These are phyloP conservation scores for Phengaris arion DNA, from an alignment of 2,888 invertebrate species.

Conservation along the genomic window DNA sequence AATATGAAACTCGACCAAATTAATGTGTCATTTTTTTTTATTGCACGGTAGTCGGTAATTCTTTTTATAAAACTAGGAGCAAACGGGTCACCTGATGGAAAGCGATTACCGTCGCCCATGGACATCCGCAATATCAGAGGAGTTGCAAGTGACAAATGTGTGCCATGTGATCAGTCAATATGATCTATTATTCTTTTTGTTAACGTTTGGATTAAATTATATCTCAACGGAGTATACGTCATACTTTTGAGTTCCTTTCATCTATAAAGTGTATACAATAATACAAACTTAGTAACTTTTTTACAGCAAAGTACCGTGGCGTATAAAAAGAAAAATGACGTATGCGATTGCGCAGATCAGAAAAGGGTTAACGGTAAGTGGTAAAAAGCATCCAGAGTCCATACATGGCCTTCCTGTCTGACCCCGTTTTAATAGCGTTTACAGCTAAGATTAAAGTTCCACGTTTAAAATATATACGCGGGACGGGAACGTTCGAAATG, in stretches of 20 bases:
- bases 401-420: constrained; percentile 51
- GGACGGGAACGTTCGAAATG: neutral
- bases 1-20: too few species aligned
- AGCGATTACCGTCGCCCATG: too few species aligned
- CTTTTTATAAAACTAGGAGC: too few species aligned
- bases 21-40: too few species aligned
- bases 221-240: too few species aligned
- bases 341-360: neutral
- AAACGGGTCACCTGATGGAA: too few species aligned
- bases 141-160: too few species aligned
- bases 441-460: constrained; percentile 34
- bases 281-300: neutral
- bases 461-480: neutral
- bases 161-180: too few species aligned
- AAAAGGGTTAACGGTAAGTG: constrained; percentile 47
- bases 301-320: neutral
- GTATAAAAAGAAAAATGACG: constrained; percentile 15
- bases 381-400: constrained; percentile 48
- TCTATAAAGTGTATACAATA: neutral
- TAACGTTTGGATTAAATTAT: too few species aligned
- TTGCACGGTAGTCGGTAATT: too few species aligned
- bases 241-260: neutral
- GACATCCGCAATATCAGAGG: too few species aligned
- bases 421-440: constrained; percentile 33
- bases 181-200: too few species aligned